Conservation (phyloP, 2,888 invertebrate species). For the Rhagophthalmus giganteus region DNA sequence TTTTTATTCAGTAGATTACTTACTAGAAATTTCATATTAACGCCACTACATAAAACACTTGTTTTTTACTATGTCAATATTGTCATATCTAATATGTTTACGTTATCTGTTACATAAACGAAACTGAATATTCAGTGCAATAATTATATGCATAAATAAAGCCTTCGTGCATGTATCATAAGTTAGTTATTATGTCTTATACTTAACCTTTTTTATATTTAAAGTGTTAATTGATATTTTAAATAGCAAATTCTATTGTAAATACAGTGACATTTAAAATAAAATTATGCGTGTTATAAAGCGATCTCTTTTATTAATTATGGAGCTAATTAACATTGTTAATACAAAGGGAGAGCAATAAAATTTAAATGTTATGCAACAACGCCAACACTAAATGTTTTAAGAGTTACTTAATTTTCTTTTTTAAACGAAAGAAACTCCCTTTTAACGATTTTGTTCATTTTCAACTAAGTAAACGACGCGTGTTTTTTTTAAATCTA, state of each 20-base stretch:
- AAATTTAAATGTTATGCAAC: too few species aligned
- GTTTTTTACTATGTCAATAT: not conserved
- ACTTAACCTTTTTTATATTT: slow-evolving; percentile 27
- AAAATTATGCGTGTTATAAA: slow-evolving; percentile 31
- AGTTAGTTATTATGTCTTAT: slow-evolving; percentile 8
- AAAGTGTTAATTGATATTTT: slow-evolving; percentile 34
- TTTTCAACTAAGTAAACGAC: too few species aligned
- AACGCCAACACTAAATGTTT: too few species aligned
- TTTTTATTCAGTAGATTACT: slow-evolving; percentile 7
- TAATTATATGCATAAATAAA: slow-evolving; percentile 19
- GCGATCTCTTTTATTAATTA: not conserved
- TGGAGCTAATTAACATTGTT: not conserved
- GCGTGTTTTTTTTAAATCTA: too few species aligned
- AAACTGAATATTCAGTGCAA: slow-evolving; percentile 22
- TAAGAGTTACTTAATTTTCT: too few species aligned
- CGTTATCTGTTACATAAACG: slow-evolving; percentile 21
- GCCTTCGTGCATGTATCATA: slow-evolving; percentile 15
- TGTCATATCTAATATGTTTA: slow-evolving; percentile 10
- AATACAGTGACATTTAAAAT: slow-evolving; percentile 33
- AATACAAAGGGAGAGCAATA: too few species aligned
- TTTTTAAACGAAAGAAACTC: too few species aligned
- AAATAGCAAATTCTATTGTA: slow-evolving; percentile 41
- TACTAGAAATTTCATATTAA: not conserved
- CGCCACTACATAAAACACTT: too few species aligned
- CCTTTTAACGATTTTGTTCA: too few species aligned